phyloP scores from a whole-genome alignment of 1,140 invertebrate species.

The Manduca sexta region DNA sequence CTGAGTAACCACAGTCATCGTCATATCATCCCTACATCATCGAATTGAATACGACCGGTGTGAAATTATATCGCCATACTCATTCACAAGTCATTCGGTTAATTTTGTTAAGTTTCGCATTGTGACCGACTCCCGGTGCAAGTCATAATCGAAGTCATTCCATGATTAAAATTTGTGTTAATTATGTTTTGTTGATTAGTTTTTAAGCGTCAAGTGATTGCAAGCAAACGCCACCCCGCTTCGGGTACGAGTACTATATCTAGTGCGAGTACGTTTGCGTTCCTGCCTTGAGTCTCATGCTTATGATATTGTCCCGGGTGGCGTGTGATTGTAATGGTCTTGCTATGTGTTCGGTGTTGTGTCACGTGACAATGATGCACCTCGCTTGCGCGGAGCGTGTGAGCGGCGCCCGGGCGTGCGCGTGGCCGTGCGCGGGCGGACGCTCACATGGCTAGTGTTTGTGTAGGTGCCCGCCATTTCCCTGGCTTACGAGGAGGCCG shows the following conservation, averaged over 20 bases:
- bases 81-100: constrained; percentile 31
- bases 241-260: too few species aligned
- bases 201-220: constrained; percentile 46
- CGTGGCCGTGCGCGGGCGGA: constrained; percentile 9
- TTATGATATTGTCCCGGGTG: too few species aligned
- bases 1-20: constrained; percentile 37
- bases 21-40: constrained; percentile 43
- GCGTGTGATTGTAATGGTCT: constrained; percentile 44
- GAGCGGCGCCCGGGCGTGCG: not conserved
- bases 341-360: constrained; percentile 65
- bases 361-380: constrained; percentile 42
- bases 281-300: too few species aligned
- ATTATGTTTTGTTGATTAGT: constrained; percentile 51
- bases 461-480: constrained; percentile 98
- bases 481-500: constrained; percentile 99
- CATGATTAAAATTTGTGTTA: constrained; percentile 55
- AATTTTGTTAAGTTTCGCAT: constrained; percentile 35
- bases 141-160: constrained; percentile 39
- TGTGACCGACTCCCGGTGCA: constrained; percentile 15
- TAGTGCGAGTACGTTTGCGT: too few species aligned
- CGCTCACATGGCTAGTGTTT: constrained; percentile 72
- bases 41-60: constrained; percentile 7
- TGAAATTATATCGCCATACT: constrained; percentile 13
- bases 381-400: constrained; percentile 30
- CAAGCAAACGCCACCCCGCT: constrained; percentile 36